Percentiles rank a stretch among this genome's conserved stretches.
phyloP scores from a whole-genome alignment of 2,113 vertebrate species.

The Mellivora capensis region DNA sequence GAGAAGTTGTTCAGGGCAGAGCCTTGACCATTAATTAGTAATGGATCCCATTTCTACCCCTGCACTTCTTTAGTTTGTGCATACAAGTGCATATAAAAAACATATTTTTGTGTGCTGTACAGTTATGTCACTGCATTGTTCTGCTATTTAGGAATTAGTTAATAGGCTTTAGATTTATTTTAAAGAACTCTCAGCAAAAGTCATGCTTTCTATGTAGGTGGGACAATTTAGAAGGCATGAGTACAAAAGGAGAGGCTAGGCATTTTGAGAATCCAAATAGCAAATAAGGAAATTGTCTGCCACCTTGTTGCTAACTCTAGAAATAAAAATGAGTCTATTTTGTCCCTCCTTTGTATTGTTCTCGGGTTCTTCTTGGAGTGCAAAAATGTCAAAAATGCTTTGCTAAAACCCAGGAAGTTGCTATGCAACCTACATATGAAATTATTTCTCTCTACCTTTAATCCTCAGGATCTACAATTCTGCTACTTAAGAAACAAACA shows the following conservation, averaged over 20 bases:
- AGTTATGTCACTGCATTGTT: background rate
- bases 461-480: background rate
- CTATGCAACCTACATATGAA: background rate
- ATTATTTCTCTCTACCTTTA: background rate
- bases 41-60: background rate
- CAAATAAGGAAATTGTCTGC: conserved; percentile 31
- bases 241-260: background rate
- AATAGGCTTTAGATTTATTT: background rate
- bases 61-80: background rate
- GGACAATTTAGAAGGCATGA: background rate
- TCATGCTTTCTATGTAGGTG: conserved; percentile 7
- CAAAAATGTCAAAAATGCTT: background rate
- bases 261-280: background rate
- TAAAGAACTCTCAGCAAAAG: background rate
- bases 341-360: background rate
- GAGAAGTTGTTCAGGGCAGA: background rate
- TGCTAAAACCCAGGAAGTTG: background rate
- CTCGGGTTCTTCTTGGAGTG: background rate
- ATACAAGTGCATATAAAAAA: background rate
- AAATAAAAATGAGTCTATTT: background rate
- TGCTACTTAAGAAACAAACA: background rate
- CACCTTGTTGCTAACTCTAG: background rate
- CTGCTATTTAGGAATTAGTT: background rate
- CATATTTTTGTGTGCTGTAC: background rate
- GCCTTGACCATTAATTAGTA: background rate